phyloP scores from a whole-genome alignment of 2,113 vertebrate genomes.

The Otolemur garnettii region DNA sequence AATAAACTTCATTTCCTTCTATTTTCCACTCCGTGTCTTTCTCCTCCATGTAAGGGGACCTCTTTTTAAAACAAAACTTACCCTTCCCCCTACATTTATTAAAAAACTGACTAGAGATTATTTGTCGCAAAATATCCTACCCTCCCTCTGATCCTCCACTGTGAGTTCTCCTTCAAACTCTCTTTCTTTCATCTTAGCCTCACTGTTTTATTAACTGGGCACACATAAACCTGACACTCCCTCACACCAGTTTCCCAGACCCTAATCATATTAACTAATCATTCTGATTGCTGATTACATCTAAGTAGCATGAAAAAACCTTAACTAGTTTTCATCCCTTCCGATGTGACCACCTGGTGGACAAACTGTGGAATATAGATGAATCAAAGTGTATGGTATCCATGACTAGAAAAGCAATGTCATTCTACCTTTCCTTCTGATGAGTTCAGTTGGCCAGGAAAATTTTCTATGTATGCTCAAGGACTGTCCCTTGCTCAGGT shows the following conservation, averaged over 20 bases:
- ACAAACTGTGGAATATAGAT: not conserved
- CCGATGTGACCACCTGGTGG: not conserved
- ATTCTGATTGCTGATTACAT: not conserved
- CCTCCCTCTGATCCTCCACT: not conserved
- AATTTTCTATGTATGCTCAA: not conserved
- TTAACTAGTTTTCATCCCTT: not conserved
- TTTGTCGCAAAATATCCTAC: not conserved
- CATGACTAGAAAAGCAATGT: not conserved
- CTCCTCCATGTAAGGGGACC: not conserved
- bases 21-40: not conserved
- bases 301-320: not conserved
- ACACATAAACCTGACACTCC: not conserved
- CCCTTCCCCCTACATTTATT: not conserved
- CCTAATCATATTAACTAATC: not conserved
- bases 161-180: not conserved
- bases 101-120: not conserved
- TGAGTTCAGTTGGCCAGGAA: not conserved
- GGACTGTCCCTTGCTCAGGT: not conserved
- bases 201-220: not conserved
- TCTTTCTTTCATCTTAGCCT: not conserved
- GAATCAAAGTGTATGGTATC: not conserved
- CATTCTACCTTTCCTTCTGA: not conserved
- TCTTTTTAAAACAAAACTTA: not conserved
- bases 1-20: not conserved
- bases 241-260: not conserved